Evolutionary conservation across 92 coral and sea anemone genomes (phyloP).

Genomic region (Zoanthus sociatus): DNA sequence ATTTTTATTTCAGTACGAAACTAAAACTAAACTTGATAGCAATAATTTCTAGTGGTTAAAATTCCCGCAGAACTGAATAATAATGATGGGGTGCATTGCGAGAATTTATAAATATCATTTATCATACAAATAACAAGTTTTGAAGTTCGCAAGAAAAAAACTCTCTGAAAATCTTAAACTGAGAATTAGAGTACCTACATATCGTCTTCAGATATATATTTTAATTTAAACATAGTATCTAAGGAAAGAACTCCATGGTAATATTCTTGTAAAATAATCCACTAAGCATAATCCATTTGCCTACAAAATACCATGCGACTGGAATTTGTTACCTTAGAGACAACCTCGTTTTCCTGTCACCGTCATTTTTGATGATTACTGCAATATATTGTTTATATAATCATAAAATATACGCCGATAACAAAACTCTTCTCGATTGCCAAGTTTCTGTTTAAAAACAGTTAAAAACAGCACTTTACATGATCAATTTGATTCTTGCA

Average conservation of each 20-base stretch:
- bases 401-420: too few species aligned
- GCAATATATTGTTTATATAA: neutral
- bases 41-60: too few species aligned
- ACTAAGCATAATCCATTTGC: neutral
- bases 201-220: neutral
- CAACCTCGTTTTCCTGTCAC: neutral
- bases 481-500: neutral
- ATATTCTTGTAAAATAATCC: neutral
- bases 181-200: neutral
- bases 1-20: too few species aligned
- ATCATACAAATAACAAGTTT: neutral
- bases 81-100: too few species aligned
- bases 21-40: too few species aligned
- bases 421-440: too few species aligned
- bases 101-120: too few species aligned
- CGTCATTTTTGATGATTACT: neutral
- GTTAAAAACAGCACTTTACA: neutral
- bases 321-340: neutral
- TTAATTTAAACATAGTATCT: neutral
- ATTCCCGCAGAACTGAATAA: too few species aligned
- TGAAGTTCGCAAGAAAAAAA: neutral
- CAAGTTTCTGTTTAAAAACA: too few species aligned
- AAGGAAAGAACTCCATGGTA: neutral
- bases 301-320: neutral
- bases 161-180: neutral